These are phyloP conservation scores for Furnarius figulus DNA, from an alignment of 2,113 vertebrate species.

Conservation along the genomic window DNA sequence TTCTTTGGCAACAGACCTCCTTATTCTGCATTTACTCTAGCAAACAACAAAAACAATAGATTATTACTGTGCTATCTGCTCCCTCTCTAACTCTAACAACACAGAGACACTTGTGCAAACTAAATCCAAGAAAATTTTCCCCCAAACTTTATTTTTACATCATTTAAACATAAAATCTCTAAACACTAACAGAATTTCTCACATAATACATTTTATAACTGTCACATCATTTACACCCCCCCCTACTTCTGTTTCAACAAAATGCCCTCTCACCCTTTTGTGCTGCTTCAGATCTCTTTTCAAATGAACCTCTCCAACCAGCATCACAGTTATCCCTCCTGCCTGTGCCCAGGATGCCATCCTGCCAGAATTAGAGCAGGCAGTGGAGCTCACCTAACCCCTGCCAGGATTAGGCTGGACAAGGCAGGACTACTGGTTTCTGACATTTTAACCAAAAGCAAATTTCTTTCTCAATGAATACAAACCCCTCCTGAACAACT, in stretches of 20 bases:
- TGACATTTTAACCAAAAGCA: not conserved
- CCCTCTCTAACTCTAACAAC: not conserved
- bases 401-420: not conserved
- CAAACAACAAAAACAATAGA: not conserved
- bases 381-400: not conserved
- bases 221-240: not conserved
- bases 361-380: not conserved
- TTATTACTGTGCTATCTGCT: not conserved
- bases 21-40: not conserved
- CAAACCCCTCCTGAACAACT: not conserved
- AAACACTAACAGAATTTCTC: not conserved
- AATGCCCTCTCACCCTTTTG: not conserved
- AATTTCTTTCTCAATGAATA: not conserved
- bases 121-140: not conserved
- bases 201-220: not conserved
- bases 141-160: slow-evolving; percentile 1
- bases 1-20: slow-evolving; percentile 2
- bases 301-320: not conserved
- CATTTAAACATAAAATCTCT: not conserved
- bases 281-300: not conserved
- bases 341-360: not conserved
- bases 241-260: not conserved
- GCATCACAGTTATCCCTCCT: not conserved
- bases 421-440: not conserved
- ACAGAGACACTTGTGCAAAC: not conserved